Evolutionary conservation across 2,888 invertebrate genomes (phyloP).

Genomic region (Acronicta leporina): DNA sequence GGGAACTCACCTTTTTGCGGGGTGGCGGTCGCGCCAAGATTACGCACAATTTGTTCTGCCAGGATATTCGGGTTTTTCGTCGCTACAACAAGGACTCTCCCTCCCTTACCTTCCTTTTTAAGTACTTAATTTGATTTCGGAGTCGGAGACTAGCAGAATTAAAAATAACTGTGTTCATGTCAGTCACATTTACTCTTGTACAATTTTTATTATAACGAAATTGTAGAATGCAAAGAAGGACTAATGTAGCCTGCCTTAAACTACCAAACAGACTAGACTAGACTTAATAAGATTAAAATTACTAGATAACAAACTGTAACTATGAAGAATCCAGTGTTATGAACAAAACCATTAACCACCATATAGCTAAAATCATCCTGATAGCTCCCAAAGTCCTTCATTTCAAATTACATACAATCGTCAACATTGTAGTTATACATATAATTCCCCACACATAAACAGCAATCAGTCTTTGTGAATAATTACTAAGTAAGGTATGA

Average conservation of each 20-base stretch:
- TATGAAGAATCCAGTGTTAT: too few species aligned
- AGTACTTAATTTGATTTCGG: slow-evolving; percentile 67
- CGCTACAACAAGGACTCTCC: slow-evolving; percentile 21
- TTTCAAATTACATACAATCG: not conserved
- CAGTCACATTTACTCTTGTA: slow-evolving; percentile 29
- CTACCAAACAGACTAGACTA: too few species aligned
- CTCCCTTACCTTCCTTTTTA: slow-evolving; percentile 55
- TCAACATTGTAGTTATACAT: slow-evolving; percentile 16
- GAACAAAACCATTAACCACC: too few species aligned
- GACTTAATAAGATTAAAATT: too few species aligned
- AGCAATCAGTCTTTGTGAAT: slow-evolving; percentile 48
- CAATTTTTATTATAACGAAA: slow-evolving; percentile 10
- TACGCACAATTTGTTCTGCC: slow-evolving; percentile 76
- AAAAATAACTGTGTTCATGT: slow-evolving; percentile 59
- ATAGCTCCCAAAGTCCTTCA: not conserved
- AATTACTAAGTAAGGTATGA: slow-evolving; percentile 40
- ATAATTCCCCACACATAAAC: slow-evolving; percentile 37
- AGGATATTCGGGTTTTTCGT: slow-evolving; percentile 38
- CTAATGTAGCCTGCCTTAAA: too few species aligned
- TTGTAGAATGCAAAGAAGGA: not conserved
- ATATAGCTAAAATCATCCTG: too few species aligned
- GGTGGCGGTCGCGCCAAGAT: slow-evolving; percentile 67
- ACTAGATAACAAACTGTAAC: too few species aligned
- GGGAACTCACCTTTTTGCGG: slow-evolving; percentile 77
- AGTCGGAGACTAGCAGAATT: slow-evolving; percentile 57